Percentiles rank a stretch among this genome's conserved stretches.
These are phyloP conservation scores for Venustoraphidia nigricollis DNA, from an alignment of 2,888 invertebrate species.

Conservation along the genomic window DNA sequence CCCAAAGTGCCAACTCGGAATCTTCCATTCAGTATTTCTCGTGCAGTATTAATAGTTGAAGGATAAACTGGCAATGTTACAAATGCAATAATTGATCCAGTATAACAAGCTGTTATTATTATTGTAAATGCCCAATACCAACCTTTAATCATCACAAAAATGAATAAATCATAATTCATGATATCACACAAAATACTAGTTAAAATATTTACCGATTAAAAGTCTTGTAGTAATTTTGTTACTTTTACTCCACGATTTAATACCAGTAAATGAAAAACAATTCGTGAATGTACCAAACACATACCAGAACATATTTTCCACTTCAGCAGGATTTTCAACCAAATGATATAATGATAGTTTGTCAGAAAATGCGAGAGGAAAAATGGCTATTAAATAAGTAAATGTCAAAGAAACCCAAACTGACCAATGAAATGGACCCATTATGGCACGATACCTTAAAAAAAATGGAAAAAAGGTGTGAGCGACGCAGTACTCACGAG, in stretches of 20 bases:
- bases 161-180: neutral
- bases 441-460: constrained; percentile 59
- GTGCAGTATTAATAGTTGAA: constrained; percentile 51
- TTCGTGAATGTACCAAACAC: constrained; percentile 77
- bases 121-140: constrained; percentile 79
- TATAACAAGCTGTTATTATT: constrained; percentile 70
- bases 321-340: constrained; percentile 49
- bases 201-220: constrained; percentile 42
- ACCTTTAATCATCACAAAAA: constrained; percentile 27
- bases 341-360: constrained; percentile 49
- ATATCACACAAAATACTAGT: too few species aligned
- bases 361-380: constrained; percentile 60
- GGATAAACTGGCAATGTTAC: constrained; percentile 66
- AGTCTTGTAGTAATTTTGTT: constrained; percentile 53
- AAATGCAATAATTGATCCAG: constrained; percentile 72
- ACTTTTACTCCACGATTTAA: constrained; percentile 54
- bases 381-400: constrained; percentile 55
- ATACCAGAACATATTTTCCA: constrained; percentile 79
- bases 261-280: constrained; percentile 54
- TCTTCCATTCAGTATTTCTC: constrained; percentile 47
- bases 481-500: neutral
- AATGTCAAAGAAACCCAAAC: constrained; percentile 61
- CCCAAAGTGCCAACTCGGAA: constrained; percentile 59
- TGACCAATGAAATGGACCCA: constrained; percentile 70
- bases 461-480: constrained; percentile 2